Evolutionary conservation across 1,140 invertebrate genomes (phyloP).

Genomic region (Ostrea denselamellosa): DNA sequence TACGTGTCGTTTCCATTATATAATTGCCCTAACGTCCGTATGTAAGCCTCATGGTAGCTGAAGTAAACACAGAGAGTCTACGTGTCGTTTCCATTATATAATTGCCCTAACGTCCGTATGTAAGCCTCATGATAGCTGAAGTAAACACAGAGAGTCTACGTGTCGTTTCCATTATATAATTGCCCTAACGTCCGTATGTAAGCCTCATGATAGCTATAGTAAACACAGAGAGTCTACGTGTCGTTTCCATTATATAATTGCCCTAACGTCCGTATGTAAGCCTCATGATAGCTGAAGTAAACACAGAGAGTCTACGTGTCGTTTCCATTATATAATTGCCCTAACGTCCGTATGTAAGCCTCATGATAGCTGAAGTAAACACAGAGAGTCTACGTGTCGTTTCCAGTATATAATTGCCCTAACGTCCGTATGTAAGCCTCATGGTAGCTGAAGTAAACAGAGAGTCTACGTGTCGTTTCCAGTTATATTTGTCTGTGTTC

Average conservation of each 20-base stretch:
- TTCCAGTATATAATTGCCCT: not conserved
- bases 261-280: too few relatives aligned
- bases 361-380: not conserved
- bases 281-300: not conserved
- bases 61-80: not conserved
- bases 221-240: not conserved
- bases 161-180: not conserved
- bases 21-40: not conserved
- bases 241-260: not conserved
- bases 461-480: not conserved
- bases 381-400: not conserved
- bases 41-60: not conserved
- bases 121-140: not conserved
- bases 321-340: not conserved
- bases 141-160: not conserved
- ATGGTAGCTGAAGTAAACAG: not conserved
- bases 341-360: too few relatives aligned
- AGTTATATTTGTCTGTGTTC: not conserved
- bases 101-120: too few relatives aligned
- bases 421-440: too few relatives aligned
- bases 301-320: not conserved
- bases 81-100: not conserved
- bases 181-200: too few relatives aligned
- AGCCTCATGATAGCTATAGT: not conserved
- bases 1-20: not conserved